phyloP scores from a whole-genome alignment of 2,888 invertebrate genomes.

The Podotricha telesiphe region DNA sequence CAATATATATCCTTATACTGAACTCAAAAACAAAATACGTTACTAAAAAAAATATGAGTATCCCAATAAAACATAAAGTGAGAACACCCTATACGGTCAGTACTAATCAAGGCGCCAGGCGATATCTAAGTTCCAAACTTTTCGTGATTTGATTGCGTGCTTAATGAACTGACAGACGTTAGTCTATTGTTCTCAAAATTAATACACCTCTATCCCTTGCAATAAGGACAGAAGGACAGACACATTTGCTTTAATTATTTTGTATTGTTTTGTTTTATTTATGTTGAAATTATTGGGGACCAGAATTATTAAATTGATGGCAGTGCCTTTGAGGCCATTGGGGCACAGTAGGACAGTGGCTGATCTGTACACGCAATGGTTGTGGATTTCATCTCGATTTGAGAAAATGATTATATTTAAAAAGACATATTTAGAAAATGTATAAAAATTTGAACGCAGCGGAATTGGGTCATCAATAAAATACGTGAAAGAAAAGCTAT shows the following conservation, averaged over 20 bases:
- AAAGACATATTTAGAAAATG: too few species aligned
- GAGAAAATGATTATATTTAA: too few species aligned
- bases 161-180: slow-evolving; percentile 63
- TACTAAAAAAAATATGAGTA: not conserved
- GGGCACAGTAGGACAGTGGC: too few species aligned
- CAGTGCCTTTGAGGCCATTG: too few species aligned
- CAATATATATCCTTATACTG: too few species aligned
- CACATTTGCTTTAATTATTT: slow-evolving; percentile 21
- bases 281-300: not conserved
- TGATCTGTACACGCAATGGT: too few species aligned
- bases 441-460: too few species aligned
- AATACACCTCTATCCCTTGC: slow-evolving; percentile 24
- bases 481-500: too few species aligned
- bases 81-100: slow-evolving; percentile 49
- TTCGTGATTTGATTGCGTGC: slow-evolving; percentile 75
- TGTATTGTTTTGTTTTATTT: slow-evolving; percentile 17
- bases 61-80: slow-evolving; percentile 11
- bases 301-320: too few species aligned
- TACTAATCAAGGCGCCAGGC: slow-evolving; percentile 70
- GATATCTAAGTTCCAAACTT: slow-evolving; percentile 75
- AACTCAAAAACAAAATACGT: not conserved
- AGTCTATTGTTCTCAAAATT: slow-evolving; percentile 41
- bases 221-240: slow-evolving; percentile 9
- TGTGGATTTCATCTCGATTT: too few species aligned
- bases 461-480: too few species aligned